These are phyloP conservation scores for Phrynocephalus versicolor DNA, from an alignment of 2,113 vertebrate genomes.

Conservation along the genomic window DNA sequence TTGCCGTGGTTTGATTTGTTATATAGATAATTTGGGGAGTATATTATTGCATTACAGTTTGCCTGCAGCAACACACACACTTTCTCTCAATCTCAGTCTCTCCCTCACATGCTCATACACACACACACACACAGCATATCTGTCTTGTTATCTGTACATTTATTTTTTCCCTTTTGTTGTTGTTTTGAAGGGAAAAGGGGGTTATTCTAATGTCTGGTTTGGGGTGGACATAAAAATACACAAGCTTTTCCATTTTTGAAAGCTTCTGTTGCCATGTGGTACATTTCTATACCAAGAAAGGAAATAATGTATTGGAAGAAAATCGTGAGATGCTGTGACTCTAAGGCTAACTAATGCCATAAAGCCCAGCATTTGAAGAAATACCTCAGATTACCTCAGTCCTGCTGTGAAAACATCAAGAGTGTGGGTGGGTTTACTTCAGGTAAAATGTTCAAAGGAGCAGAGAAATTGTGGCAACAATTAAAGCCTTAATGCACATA, in stretches of 20 bases:
- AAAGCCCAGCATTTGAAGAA: neutral
- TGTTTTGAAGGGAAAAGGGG: too few relatives aligned
- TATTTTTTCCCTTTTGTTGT: too few relatives aligned
- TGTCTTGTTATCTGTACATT: too few relatives aligned
- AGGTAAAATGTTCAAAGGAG: neutral
- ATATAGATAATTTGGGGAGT: neutral
- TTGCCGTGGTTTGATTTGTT: neutral
- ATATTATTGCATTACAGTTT: neutral
- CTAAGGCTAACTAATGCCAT: neutral
- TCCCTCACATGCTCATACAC: too few relatives aligned
- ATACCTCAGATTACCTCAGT: neutral
- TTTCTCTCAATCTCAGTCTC: neutral
- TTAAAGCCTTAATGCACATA: neutral
- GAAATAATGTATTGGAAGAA: neutral
- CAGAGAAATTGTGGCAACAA: neutral
- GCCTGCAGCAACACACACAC: neutral
- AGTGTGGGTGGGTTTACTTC: neutral
- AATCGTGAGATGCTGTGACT: neutral
- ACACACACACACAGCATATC: too few relatives aligned
- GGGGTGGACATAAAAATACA: too few relatives aligned
- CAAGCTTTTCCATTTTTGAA: too few relatives aligned
- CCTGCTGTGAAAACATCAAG: neutral
- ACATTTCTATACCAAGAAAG: neutral
- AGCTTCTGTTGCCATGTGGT: too few relatives aligned
- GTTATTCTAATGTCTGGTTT: too few relatives aligned